Evolutionary conservation across 2,888 invertebrate species (phyloP), one percentile per base, ranked within the genome.

Genomic region (Argyra leucocephala): DNA sequence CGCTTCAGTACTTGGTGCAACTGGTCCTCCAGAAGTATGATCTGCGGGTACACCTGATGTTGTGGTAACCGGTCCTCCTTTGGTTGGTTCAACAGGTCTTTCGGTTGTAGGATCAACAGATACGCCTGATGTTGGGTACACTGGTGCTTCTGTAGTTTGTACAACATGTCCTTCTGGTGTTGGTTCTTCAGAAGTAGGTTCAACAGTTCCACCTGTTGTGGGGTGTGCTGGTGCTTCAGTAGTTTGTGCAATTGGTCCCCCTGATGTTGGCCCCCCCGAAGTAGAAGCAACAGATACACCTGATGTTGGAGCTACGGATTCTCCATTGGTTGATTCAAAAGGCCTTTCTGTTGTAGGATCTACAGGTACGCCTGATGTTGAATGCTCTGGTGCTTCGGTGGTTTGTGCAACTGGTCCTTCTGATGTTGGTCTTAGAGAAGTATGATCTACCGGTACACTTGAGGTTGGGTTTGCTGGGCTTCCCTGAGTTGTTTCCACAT

Each of bases 351-450:
- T 3, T 18, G 48, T 48, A 18, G 48, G 48, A 18, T 10, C 18
- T 9, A 10, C 48, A 3, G 48, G 15, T 63, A 57, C 10, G 22
- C 22, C 64, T n/a, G 26, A n/a, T 60, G 67, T 60, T 59, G 58
- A 3, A 2, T 22, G 58, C 10, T 22, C 22, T 22, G 5, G 22
- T 22, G 3, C 15, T 7, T 4, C 15, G 57, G 6, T 22, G 22
- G 64, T 12, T 15, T 61, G 58, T 10, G 48, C 26, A 15, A 31
- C 57, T n/a, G 37, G 9, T 6, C 4, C 26, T 3, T 57, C 57
- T 2, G 57, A 18, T 26, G 26, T 26, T 26, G 26, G 26, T n/a
- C n/a, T n/a, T n/a, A n/a, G 5, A 2, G 48, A 62, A 0, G 64
- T 12, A 15, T 61, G 58, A 9, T 62, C 26, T 15, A 31, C 57